A percentile compares a stretch with the other conserved stretches of the same genome.
These are phyloP conservation scores for Neuroterus valhalla DNA, from an alignment of 1,140 invertebrate species.

Conservation along the genomic window DNA sequence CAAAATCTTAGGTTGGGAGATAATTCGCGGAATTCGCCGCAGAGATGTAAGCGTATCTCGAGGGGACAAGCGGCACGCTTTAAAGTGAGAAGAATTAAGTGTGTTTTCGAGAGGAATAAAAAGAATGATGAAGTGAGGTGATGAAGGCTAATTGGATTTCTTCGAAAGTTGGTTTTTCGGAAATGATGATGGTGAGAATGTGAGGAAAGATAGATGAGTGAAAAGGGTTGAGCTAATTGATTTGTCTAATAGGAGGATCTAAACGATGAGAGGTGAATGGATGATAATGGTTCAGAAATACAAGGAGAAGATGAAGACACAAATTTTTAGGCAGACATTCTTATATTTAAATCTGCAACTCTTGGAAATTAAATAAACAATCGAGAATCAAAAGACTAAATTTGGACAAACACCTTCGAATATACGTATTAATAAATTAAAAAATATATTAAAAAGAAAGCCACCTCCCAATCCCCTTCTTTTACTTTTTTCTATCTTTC, in stretches of 20 bases:
- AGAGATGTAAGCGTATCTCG: not conserved
- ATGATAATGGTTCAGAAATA: not conserved
- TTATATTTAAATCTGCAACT: too few species aligned
- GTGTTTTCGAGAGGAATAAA: not conserved
- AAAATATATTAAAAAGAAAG: too few species aligned
- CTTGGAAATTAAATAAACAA: too few species aligned
- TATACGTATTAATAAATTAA: too few species aligned
- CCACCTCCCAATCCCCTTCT: too few species aligned
- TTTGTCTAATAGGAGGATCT: conserved; percentile 12
- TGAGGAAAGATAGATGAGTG: not conserved
- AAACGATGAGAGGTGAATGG: not conserved
- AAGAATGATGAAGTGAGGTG: conserved; percentile 16
- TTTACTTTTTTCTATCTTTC: too few species aligned
- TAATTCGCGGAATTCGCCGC: not conserved
- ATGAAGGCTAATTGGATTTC: conserved; percentile 30
- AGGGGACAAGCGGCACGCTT: conserved; percentile 29
- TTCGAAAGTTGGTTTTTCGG: conserved; percentile 20
- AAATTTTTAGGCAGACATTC: not conserved
- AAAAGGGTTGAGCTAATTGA: conserved; percentile 9
- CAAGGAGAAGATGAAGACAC: not conserved
- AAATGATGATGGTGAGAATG: conserved; percentile 1
- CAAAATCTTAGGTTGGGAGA: not conserved
- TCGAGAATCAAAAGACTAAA: too few species aligned
- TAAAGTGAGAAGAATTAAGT: conserved; percentile 23
- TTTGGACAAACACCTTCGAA: too few species aligned